These are phyloP conservation scores for Saccostrea echinata DNA, from an alignment of 1,140 invertebrate species.

Conservation along the genomic window DNA sequence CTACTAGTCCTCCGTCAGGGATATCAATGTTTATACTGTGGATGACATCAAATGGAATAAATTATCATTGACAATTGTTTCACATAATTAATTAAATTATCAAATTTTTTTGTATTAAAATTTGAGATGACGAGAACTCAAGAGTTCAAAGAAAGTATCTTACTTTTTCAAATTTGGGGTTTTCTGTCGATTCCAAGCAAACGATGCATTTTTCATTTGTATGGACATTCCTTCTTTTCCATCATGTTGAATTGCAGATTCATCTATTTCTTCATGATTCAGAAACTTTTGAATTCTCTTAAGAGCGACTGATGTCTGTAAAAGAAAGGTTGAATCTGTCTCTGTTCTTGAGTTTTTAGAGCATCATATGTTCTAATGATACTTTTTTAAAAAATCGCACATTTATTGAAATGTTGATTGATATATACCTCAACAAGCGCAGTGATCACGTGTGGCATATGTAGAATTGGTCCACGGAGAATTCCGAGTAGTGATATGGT, in stretches of 20 bases:
- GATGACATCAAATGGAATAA: too few species aligned
- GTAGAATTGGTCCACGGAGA: background rate
- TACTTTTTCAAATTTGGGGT: constrained; percentile 15
- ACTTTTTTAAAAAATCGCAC: too few species aligned
- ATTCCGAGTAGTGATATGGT: background rate
- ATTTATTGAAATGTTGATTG: too few species aligned
- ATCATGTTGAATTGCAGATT: background rate
- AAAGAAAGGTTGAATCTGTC: background rate
- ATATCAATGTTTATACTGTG: background rate
- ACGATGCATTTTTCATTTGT: constrained; percentile 78
- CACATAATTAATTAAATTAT: too few species aligned
- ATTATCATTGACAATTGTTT: too few species aligned
- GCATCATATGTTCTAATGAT: too few species aligned
- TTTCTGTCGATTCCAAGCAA: constrained; percentile 62
- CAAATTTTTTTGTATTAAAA: too few species aligned
- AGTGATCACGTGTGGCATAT: background rate
- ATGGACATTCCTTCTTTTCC: constrained; percentile 67
- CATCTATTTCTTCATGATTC: constrained; percentile 61
- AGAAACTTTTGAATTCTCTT: constrained; percentile 62
- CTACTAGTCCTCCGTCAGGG: constrained; percentile 71
- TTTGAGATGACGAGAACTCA: too few species aligned
- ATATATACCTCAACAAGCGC: background rate
- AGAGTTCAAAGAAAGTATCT: background rate
- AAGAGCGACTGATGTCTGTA: constrained; percentile 55
- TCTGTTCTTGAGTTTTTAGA: too few species aligned